Base-by-base conservation (phyloP, 2,113 vertebrate species). In the Grammatotria lemairii region DNA sequence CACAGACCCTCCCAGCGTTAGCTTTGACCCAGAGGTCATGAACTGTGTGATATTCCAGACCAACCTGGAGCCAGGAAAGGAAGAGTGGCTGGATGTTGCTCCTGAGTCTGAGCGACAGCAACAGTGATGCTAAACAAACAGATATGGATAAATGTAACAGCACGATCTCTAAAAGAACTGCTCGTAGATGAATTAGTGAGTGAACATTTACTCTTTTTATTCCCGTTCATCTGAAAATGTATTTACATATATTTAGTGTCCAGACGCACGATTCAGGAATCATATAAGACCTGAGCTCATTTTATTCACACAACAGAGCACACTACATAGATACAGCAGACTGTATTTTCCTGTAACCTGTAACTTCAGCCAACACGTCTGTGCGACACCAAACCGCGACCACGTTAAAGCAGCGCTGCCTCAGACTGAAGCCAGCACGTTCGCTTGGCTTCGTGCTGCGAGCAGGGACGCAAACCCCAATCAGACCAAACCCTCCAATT, bases 221-320 rank as follows among this genome's bases (percentile, higher is more conserved):
- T 68, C 19, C 35, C 0, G 11, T 40, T 70, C 63, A 70, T 68
- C 35, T 14, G 35, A 31, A 60, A 60, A 31, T 60, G 6, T 60
- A 9, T 4, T 60, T 6, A 60, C 57, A 60, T 68, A 0, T 38
- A 21, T 40, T 40, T 68, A 21, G 63, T 40, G 33, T 68, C 7
- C 63, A 68, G 16, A n/a, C 33, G 2, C 28, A 65, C 4, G 0
- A 1, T n/a, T 38, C 0, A 38, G 2, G 21, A 3, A 38, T 21
- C 60, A 8, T 0, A 38, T 8, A 21, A 38, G 26, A 26, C 26
- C 26, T 26, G 26, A 26, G 26, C 26, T 26, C 26, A 4, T 26
- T 26, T 26, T 26, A 26, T 26, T 26, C 26, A 26, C 26, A 26
- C 26, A 26, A 26, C 26, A 26, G 26, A 26, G 26, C 26, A 31